Base-by-base conservation (phyloP, 2,888 invertebrate genomes). In the Dusona sp. region DNA sequence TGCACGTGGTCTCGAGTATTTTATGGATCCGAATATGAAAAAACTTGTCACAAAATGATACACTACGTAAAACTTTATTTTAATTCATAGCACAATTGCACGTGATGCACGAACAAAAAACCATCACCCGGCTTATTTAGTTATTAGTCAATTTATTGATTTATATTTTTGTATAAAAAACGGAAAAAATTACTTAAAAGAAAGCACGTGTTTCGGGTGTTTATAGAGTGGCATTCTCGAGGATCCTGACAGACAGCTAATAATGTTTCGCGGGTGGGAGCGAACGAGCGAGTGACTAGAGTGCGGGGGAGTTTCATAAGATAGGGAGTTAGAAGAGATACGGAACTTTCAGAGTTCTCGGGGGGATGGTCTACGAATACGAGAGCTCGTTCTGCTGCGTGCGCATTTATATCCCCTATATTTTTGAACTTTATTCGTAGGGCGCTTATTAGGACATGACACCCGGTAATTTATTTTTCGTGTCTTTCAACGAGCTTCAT, bases 321-420 rank as follows among this genome's bases (percentile, higher is more conserved):
- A 85, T 79, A 85, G 90, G 88, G 85, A 88, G 88, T 88, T 90
- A 86, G 90, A 89, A 88, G 86, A 87, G 89, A 86, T 90, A 90
- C 85, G 83, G 87, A 90, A 91, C 89, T 92, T 93, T 92, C 90
- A 90, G 88, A 64, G 74, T 84, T 90, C 90, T 88, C 13, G 65
- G 73, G 75, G 79, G 85, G 83, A 54, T 83, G 70, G 42, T 65
- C 79, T 51, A 80, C 74, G 80, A 75, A 79, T 48, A 70, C 79
- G 67, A 64, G 75, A 65, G 42, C 84, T 70, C 79, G 79, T 42
- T 68, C 67, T 57, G 85, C 74, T 89, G 90, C 89, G 88, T 88
- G 89, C 89, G 89, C 89, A 90, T 68, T 75, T 81, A 11, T 68
- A 29, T 19, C n/a, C 65, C 65, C 86, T 65, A 54, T 42, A 29